phyloP scores from a whole-genome alignment of 2,888 invertebrate genomes.

The Amphimallon solstitiale region DNA sequence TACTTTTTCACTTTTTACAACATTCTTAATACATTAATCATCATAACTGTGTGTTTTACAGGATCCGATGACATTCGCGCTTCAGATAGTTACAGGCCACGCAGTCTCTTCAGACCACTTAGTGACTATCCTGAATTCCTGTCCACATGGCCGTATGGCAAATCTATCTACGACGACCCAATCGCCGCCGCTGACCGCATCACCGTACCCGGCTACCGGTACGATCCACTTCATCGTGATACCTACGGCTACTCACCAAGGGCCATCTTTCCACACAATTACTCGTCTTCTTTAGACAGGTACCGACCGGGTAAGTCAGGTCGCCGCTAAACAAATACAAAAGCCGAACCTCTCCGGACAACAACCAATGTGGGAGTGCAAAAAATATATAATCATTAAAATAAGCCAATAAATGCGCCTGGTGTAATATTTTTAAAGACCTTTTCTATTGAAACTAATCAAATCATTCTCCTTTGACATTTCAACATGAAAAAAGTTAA shows the following conservation, averaged over 20 bases:
- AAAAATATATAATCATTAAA: slow-evolving; percentile 7
- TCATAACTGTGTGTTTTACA: slow-evolving; percentile 57
- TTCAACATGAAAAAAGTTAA: not conserved
- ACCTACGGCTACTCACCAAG: slow-evolving; percentile 90
- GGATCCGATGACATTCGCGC: slow-evolving; percentile 94
- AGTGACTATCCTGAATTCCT: slow-evolving; percentile 80
- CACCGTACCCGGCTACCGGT: slow-evolving; percentile 88
- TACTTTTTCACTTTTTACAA: no score
- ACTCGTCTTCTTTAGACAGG: slow-evolving; percentile 75
- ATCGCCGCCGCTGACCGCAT: slow-evolving; percentile 84
- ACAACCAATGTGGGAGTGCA: slow-evolving; percentile 34
- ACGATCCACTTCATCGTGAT: slow-evolving; percentile 90
- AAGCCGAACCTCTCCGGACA: slow-evolving; percentile 24
- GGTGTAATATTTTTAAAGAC: slow-evolving; percentile 25
- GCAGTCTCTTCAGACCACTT: slow-evolving; percentile 70
- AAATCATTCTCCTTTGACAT: not conserved
- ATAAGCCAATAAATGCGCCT: slow-evolving; percentile 8
- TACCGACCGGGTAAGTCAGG: slow-evolving; percentile 85
- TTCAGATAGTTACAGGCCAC: slow-evolving; percentile 77
- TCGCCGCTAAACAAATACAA: slow-evolving; percentile 12
- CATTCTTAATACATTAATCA: slow-evolving; percentile 3
- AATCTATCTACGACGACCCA: slow-evolving; percentile 90
- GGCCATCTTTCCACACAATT: slow-evolving; percentile 87
- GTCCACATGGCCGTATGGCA: slow-evolving; percentile 79
- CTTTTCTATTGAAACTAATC: not conserved